These are phyloP conservation scores for Zosterops pallidus DNA, from an alignment of 2,113 vertebrate species.

Conservation along the genomic window DNA sequence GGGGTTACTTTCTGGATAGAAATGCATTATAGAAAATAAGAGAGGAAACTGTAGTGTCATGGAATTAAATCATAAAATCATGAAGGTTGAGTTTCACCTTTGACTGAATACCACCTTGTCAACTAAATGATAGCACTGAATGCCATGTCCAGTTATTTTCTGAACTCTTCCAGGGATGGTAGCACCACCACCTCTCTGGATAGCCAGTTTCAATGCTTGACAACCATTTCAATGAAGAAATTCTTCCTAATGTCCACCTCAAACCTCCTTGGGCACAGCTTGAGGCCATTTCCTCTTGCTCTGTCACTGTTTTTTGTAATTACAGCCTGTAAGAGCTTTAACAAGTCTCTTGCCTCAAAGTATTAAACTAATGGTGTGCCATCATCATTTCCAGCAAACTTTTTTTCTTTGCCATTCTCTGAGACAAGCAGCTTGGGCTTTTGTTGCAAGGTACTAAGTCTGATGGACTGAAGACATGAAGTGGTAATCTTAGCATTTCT, in stretches of 20 bases:
- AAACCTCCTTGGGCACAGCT: accelerated
- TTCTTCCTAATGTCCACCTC: background rate
- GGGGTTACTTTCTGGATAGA: background rate
- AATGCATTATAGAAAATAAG: background rate
- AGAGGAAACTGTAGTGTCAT: background rate
- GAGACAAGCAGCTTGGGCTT: background rate
- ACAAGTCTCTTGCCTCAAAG: background rate
- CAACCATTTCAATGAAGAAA: background rate
- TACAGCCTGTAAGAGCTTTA: background rate
- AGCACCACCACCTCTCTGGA: background rate
- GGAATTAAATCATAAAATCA: background rate
- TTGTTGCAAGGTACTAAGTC: background rate
- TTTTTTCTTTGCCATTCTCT: background rate
- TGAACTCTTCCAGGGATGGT: background rate
- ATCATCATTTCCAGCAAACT: background rate
- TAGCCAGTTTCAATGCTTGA: background rate
- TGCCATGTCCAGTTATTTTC: background rate
- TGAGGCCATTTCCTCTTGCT: background rate
- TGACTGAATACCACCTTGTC: background rate
- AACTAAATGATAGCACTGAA: background rate
- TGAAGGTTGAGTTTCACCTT: background rate
- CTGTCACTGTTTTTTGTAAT: accelerated
- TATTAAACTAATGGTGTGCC: background rate
- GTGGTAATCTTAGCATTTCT: background rate
- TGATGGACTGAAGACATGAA: background rate